A percentile compares a stretch with the other conserved stretches of the same genome.
Evolutionary conservation across 2,888 invertebrate species (phyloP).

Genomic region (Cryptus viduatorius): DNA sequence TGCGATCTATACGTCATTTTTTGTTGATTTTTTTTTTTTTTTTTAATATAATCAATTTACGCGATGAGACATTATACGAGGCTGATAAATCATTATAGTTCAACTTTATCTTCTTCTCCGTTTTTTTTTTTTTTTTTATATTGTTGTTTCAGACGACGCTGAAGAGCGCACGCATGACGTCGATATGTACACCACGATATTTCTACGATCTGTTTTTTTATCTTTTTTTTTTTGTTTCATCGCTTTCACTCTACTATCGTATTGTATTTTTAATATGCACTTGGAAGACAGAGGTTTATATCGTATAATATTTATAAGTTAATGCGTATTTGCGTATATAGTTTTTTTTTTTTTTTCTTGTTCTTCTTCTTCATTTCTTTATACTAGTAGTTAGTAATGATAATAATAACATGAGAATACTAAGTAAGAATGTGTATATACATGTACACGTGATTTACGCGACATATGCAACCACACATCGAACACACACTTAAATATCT

Average conservation of each 20-base stretch:
- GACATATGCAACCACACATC: constrained; percentile 65
- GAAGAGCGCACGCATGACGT: constrained; percentile 52
- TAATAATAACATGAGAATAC: constrained; percentile 56
- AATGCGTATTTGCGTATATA: constrained; percentile 68
- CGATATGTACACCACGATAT: constrained; percentile 66
- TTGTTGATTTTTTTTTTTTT: constrained; percentile 21
- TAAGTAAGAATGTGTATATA: constrained; percentile 65
- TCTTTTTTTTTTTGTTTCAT: constrained; percentile 43
- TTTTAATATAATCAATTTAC: constrained; percentile 44
- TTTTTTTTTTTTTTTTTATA: constrained; percentile 6
- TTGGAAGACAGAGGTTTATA: constrained; percentile 85
- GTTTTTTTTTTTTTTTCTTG: constrained; percentile 52
- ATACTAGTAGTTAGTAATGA: constrained; percentile 54
- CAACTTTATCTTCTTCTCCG: constrained; percentile 6
- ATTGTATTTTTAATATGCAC: constrained; percentile 79
- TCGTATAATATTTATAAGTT: constrained; percentile 77
- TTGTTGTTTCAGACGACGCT: constrained; percentile 24
- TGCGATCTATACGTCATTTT: constrained; percentile 49
- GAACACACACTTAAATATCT: constrained; percentile 56
- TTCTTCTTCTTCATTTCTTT: constrained; percentile 35
- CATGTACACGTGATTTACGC: constrained; percentile 58
- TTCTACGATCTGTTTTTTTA: constrained; percentile 39
- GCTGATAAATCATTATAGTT: constrained; percentile 40
- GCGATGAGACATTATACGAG: constrained; percentile 38
- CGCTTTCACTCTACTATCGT: constrained; percentile 67